Evolutionary conservation across 92 coral and sea anemone genomes (phyloP), one percentile per base, ranked within the genome.

Genomic region (Virgularia gustaviana): DNA sequence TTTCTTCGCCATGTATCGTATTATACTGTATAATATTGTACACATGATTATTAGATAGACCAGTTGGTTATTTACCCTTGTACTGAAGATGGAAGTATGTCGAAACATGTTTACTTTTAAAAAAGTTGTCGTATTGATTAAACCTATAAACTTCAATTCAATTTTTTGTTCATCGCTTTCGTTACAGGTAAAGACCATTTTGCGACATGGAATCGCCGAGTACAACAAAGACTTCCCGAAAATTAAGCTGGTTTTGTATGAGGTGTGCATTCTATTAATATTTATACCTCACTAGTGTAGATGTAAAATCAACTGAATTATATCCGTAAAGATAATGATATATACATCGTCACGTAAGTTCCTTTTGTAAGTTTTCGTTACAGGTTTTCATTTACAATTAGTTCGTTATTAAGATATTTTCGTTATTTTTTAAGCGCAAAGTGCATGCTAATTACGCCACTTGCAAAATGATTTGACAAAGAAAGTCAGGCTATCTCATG

Each of bases 191-290:
- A 85, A 86, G 34, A 89, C 94, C 20, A 96, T 92, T 28, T 63
- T 92, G 65, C 86, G 86, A 30, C 98, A 92, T 72, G 98, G 98
- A 3, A 85, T 92, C 27, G 94, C 90, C 51, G 98, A 92, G 65
- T 92, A 92, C 72, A 92, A 92, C 77, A 92, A 92, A 68, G 98
- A 92, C 47, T 92, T 84, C 41, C 98, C 98, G 34, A 86, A 88
- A 45, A 76, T 92, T 54, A 92, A 83, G 77, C 79, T 92, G 22
- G 90, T 77, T 9, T 83, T 92, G 16, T 88, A 89, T 41, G 89
- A 92, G 77, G 98, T 89, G 71, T 54, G 86, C 54, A 49, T 2
- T 29, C 35, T 19, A 9, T 54, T 18, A 49, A 13, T 18, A 7
- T 4, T 0, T 12, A 11, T 35, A 31, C 27, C 34, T 23, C 34